Evolutionary conservation across 2,888 invertebrate genomes (phyloP), one percentile per base, ranked within the genome.

Genomic region (Phragmatobia fuliginosa): DNA sequence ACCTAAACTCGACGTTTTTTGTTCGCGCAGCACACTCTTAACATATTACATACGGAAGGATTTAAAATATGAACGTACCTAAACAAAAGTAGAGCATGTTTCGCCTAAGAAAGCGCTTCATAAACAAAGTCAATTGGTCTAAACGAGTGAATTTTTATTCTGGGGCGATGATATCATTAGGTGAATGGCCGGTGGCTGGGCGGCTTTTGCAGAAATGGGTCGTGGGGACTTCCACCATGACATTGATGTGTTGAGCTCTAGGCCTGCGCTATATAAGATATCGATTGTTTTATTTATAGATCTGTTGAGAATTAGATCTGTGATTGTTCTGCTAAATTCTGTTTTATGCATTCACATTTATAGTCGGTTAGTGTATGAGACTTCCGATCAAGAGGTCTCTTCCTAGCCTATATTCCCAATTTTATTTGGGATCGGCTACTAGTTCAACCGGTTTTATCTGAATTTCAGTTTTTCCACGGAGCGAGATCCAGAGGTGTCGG

Each of bases 121-220:
- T 92, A 92, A 91, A 92, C 91, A 90, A 90, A 92, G 90, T 90
- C 93, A 92, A 94, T 94, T 94, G 93, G 86, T 90, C 89, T 89
- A 90, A 92, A 90, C 91, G 88, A 89, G 88, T 86, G 86, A 90
- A 85, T 90, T 93, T 93, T 93, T 93, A 91, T 92, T 93, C 90
- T 91, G 87, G 91, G 88, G 80, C 93, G 92, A 91, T 94, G 94
- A 94, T 91, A 92, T 94, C 94, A 94, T 88, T 88, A 87, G 94
- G 92, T 94, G 94, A 94, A 94, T 82, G 94, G 87, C 93, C 93
- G 90, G 66, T 84, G 84, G 83, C 76, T 79, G 81, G 83, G 79
- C 84, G 81, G 79, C 81, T 84, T 87, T 83, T 78, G 77, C 77
- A 81, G 79, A 92, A 90, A 91, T 92, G 83, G 94, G 92, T 91